Base-by-base conservation (phyloP, 2,113 vertebrate genomes). In the Megatriorchis doriae region DNA sequence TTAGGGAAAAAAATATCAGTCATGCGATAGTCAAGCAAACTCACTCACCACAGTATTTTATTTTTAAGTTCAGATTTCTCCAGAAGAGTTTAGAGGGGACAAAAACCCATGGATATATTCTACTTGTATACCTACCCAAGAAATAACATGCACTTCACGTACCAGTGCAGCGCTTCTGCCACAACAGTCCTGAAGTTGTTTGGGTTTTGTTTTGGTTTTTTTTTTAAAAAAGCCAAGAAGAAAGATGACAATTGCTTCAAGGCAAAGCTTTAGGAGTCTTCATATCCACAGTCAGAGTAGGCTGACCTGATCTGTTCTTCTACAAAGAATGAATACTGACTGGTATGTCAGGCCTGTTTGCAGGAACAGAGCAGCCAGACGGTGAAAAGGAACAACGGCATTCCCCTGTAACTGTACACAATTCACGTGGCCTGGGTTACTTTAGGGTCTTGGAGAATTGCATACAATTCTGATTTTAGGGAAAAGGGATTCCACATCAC, bases 271-370 rank as follows among this genome's bases (percentile, higher is more conserved):
- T 59, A 72, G 36, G 56, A 96, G 82, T 34, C 48, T 79, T 74
- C 40, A 31, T 34, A 86, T 83, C 34, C 83, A 83, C 71, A 23
- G 67, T 86, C 53, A 63, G 66, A 94, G 87, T 91, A 79, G 73
- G 79, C 83, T 86, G 91, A 92, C 83, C 68, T 65, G 88, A 91
- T 29, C 83, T 70, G 53, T 83, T 82, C 80, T 94, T 56, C 75
- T 86, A 3, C 18, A 48, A 83, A 90, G 83, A 90, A 94, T 88
- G 93, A 94, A 80, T 73, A 38, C 70, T 87, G 78, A 88, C 88
- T 80, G 74, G 87, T 80, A 85, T 5, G 71, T 90, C 92, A 91
- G 78, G 87, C 56, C 96, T 13, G 40, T 36, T 36, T 5, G 50
- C 32, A 85, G 71, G 81, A 62, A 34, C 47, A 50, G 36, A 74